These are phyloP conservation scores for Trematomus loennbergii DNA, from an alignment of 2,113 vertebrate species.

Conservation along the genomic window DNA sequence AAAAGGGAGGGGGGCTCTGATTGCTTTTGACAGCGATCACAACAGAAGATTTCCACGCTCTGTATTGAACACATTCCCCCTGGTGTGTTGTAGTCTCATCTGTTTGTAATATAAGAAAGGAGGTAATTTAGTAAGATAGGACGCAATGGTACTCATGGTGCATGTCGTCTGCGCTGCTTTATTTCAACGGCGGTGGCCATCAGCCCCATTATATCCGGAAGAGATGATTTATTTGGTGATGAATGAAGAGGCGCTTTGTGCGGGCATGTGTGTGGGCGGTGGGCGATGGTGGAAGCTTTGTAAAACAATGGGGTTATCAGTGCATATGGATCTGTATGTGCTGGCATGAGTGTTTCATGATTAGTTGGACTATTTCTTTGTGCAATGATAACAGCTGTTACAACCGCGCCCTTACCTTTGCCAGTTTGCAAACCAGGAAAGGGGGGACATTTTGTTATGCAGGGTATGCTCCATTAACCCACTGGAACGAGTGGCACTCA, in stretches of 20 bases:
- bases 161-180: neutral
- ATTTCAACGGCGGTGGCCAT: neutral
- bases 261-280: neutral
- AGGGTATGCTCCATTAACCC: too few relatives aligned
- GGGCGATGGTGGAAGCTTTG: neutral
- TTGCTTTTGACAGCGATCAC: constrained; percentile 29
- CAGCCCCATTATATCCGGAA: neutral
- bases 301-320: neutral
- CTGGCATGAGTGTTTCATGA: neutral
- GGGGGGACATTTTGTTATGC: too few relatives aligned
- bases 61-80: constrained; percentile 26
- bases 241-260: neutral
- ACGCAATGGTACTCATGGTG: neutral
- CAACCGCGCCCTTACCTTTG: neutral
- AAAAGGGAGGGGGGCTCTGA: neutral
- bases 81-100: constrained; percentile 11
- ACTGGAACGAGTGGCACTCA: too few relatives aligned
- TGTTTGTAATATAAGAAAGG: constrained; percentile 31
- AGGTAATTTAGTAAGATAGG: constrained; percentile 30
- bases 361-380: neutral
- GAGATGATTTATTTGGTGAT: neutral
- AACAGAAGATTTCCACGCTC: neutral
- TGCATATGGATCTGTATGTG: neutral
- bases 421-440: too few relatives aligned
- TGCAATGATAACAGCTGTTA: neutral